Percentiles rank a stretch among this genome's conserved stretches.
These are phyloP conservation scores for Picathartes gymnocephalus DNA, from an alignment of 2,113 vertebrate species.

Conservation along the genomic window DNA sequence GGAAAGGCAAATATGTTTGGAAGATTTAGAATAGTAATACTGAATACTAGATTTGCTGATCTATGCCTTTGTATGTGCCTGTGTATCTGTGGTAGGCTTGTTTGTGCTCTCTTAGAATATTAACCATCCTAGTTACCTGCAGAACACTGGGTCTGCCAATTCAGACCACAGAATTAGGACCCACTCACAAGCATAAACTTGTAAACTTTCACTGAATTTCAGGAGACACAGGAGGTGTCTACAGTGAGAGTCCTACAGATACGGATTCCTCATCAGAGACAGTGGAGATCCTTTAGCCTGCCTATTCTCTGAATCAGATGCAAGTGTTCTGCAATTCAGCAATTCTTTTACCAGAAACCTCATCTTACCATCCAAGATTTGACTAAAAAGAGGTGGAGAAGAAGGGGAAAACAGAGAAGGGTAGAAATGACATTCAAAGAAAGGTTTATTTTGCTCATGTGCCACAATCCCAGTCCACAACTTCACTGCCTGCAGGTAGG, in stretches of 20 bases:
- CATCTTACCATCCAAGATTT: neutral
- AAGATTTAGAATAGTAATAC: neutral
- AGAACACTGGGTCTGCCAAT: neutral
- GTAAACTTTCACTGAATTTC: neutral
- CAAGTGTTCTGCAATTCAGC: neutral
- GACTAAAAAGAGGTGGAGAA: neutral
- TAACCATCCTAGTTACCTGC: neutral
- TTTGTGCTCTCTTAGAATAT: neutral
- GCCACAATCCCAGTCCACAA: neutral
- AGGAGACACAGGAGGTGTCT: neutral
- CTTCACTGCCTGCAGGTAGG: neutral
- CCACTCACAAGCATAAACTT: neutral
- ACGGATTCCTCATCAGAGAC: neutral
- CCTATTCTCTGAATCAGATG: neutral
- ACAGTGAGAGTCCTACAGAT: neutral
- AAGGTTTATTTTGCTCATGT: neutral
- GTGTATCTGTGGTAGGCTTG: neutral
- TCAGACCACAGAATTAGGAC: neutral
- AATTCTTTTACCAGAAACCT: neutral
- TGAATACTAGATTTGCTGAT: neutral
- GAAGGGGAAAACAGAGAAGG: neutral
- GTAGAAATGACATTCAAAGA: neutral
- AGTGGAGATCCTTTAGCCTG: neutral
- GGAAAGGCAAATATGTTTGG: neutral
- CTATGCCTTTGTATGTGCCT: neutral